These are phyloP conservation scores for Bombus turneri DNA, from an alignment of 1,140 invertebrate species.

Conservation along the genomic window DNA sequence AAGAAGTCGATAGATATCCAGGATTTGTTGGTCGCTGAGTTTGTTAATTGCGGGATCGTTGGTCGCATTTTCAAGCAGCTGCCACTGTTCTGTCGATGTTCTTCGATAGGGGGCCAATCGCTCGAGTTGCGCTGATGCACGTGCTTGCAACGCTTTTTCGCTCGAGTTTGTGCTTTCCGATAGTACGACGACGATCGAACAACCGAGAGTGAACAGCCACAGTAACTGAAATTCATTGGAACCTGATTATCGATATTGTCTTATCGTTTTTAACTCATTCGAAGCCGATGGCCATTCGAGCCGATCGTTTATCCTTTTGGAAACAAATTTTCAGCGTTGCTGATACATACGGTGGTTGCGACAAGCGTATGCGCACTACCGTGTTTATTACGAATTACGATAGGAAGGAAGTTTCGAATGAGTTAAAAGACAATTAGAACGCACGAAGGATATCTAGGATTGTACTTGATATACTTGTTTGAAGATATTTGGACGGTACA, in stretches of 20 bases:
- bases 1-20: constrained; percentile 49
- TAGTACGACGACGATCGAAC: constrained; percentile 54
- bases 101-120: constrained; percentile 75
- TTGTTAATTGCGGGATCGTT: not conserved
- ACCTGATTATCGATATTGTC: not conserved
- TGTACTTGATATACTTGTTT: too few relatives aligned
- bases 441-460: too few relatives aligned
- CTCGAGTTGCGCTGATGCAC: constrained; percentile 76
- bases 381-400: too few relatives aligned
- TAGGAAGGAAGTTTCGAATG: too few relatives aligned
- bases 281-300: too few relatives aligned
- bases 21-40: constrained; percentile 26
- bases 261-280: too few relatives aligned
- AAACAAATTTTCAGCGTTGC: too few relatives aligned
- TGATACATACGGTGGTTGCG: too few relatives aligned
- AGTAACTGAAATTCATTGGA: constrained; percentile 67
- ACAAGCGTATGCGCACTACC: too few relatives aligned
- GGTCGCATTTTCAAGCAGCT: not conserved
- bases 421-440: not conserved
- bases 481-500: not conserved
- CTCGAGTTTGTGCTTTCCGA: constrained; percentile 43
- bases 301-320: too few relatives aligned
- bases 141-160: constrained; percentile 58
- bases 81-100: constrained; percentile 18
- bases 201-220: constrained; percentile 69